phyloP scores from a whole-genome alignment of 2,113 vertebrate genomes.

The Passer montanus region DNA sequence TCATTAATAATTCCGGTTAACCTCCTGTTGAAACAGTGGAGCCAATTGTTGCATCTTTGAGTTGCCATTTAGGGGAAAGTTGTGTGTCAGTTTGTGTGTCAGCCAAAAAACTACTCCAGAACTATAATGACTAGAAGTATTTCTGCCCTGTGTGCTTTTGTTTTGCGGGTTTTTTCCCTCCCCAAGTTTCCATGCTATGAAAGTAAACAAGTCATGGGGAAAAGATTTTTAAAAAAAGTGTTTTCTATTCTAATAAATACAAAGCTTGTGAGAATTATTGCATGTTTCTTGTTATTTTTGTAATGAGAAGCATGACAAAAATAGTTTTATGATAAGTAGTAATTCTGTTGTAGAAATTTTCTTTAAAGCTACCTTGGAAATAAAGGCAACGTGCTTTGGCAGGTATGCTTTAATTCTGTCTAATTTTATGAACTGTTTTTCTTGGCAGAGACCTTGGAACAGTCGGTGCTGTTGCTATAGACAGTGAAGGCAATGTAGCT shows the following conservation, averaged over 20 bases:
- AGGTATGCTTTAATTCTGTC: conserved; percentile 28
- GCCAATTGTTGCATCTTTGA: neutral
- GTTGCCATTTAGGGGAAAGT: neutral
- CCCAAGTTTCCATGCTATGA: neutral
- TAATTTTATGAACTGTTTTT: conserved; percentile 61
- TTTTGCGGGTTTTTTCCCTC: neutral
- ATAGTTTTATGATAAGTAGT: neutral
- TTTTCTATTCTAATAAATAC: neutral
- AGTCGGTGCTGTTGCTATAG: conserved; percentile 83
- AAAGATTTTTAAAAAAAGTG: neutral
- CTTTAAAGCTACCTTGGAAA: conserved; percentile 32
- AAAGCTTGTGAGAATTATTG: neutral
- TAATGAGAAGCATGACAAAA: neutral
- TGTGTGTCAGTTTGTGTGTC: neutral
- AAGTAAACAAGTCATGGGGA: neutral
- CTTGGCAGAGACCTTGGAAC: conserved; percentile 84
- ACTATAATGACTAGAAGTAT: neutral
- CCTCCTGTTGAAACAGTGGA: neutral
- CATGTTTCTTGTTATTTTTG: neutral
- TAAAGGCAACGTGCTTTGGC: conserved; percentile 9
- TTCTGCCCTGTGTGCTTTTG: neutral
- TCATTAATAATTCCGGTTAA: conserved; percentile 14
- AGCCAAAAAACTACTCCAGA: neutral
- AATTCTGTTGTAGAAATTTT: neutral
- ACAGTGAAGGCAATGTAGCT: conserved; percentile 79